Evolutionary conservation across 2,113 vertebrate species (phyloP), one percentile per base, ranked within the genome.

Genomic region (Entelurus aequoreus): DNA sequence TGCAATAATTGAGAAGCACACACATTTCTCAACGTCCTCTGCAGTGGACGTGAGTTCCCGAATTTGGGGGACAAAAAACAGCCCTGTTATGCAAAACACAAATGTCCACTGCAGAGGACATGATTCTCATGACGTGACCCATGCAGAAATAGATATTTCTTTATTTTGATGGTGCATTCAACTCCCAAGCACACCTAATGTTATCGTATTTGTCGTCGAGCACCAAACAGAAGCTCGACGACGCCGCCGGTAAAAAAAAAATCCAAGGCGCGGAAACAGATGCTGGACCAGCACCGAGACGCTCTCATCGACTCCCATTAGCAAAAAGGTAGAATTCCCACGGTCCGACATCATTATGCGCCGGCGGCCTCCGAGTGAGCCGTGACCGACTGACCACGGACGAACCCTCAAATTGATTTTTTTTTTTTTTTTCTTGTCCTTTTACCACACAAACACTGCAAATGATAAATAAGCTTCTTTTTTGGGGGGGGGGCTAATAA

Each of bases 201-300:
- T n/a, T n/a, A n/a, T n/a, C n/a, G n/a, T n/a, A n/a, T n/a, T n/a
- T n/a, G 28, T 28, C 80, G 76, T 85, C 81, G 85, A 81, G 75
- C 82, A 80, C 86, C 82, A 88, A 28, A 85, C 88, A 86, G 65
- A 57, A 74, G 70, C 77, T 77, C 87, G 88, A 89, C 84, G 28
- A 78, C 85, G 66, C 75, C 83, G 73, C 85, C 77, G n/a, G n/a
- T n/a, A n/a, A 28, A 28, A 28, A 28, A 28, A 28, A 79, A 78
- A 81, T 76, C 78, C 75, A 84, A 76, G 62, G 67, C 75, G 80
- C 83, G 82, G 71, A 78, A 84, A 82, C 86, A 90, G 82, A 87
- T 88, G 86, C 76, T 86, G 51, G 37, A 48, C 62, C 76, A 78
- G 78, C 75, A 67, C 68, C 60, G 15, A 42, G 42, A 46, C 42